Conservation (phyloP, 2,797 vertebrate species). For the Sebastes steindachneri region DNA sequence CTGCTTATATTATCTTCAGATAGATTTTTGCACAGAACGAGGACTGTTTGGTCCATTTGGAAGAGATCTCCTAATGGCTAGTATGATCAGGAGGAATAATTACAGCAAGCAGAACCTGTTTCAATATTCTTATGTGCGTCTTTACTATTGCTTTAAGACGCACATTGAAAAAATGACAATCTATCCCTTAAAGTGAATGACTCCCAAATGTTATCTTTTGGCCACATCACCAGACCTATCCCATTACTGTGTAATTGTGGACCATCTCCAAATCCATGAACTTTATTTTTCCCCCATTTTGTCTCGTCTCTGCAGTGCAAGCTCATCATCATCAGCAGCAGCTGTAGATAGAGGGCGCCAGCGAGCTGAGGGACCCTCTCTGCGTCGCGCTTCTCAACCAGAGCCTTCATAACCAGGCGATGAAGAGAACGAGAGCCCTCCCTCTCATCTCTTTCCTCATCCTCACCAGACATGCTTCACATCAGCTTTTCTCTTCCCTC, state of each 20-base stretch:
- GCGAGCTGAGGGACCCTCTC: constrained; percentile 71
- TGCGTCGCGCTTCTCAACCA: constrained; percentile 75
- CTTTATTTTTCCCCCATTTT: constrained; percentile 26
- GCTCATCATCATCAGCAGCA: constrained; percentile 99
- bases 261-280: neutral
- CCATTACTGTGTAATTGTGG: neutral
- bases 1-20: neutral
- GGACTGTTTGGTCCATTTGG: neutral
- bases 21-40: neutral
- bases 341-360: constrained; percentile 90
- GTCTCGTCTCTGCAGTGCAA: constrained; percentile 88
- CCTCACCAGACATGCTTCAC: constrained; percentile 71
- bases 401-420: constrained; percentile 80
- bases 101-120: neutral
- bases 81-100: neutral
- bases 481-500: constrained; percentile 78
- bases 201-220: neutral
- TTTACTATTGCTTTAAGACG: neutral
- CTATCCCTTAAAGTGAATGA: neutral
- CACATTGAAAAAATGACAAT: neutral
- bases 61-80: neutral
- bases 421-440: constrained; percentile 76
- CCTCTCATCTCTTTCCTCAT: constrained; percentile 71
- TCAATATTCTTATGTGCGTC: neutral
- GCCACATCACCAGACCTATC: neutral